Evolutionary conservation across 2,113 vertebrate genomes (phyloP).

Genomic region (Chlamydotis undulata): DNA sequence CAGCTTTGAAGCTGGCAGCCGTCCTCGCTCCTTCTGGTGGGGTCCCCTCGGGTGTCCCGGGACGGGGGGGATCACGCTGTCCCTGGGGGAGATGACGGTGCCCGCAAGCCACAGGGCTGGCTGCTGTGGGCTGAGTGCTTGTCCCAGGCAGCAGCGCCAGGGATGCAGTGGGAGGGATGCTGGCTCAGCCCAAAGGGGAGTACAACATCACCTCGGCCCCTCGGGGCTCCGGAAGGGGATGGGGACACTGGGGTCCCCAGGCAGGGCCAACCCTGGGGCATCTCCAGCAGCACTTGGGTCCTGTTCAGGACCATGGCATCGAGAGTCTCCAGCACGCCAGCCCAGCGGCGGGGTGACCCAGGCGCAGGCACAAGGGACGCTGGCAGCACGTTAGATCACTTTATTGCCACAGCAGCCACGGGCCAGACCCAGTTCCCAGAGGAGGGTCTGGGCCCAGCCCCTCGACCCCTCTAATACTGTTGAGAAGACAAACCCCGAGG

Average conservation of each 20-base stretch:
- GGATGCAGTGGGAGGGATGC: not conserved
- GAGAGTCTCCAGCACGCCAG: not conserved
- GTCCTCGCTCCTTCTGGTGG: not conserved
- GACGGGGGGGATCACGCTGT: fast-evolving
- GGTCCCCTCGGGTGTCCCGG: fast-evolving
- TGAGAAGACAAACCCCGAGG: not conserved
- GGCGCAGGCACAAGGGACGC: not conserved
- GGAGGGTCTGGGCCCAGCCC: not conserved
- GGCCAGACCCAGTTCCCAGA: not conserved
- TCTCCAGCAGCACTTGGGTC: not conserved
- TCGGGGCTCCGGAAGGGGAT: not conserved
- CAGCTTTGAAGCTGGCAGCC: conserved; percentile 7
- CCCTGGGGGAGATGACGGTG: not conserved
- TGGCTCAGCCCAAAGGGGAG: not conserved
- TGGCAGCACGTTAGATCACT: not conserved
- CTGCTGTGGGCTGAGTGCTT: not conserved
- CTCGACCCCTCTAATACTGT: conserved; percentile 33
- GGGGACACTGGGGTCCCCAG: no score
- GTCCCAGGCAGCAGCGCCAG: not conserved
- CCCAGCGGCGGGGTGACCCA: not conserved
- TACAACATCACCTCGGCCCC: not conserved
- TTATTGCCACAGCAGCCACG: not conserved
- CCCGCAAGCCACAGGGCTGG: not conserved
- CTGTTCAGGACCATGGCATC: not conserved
- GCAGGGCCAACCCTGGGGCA: not conserved